phyloP scores from a whole-genome alignment of 2,113 vertebrate genomes.

The Heptranchias perlo region DNA sequence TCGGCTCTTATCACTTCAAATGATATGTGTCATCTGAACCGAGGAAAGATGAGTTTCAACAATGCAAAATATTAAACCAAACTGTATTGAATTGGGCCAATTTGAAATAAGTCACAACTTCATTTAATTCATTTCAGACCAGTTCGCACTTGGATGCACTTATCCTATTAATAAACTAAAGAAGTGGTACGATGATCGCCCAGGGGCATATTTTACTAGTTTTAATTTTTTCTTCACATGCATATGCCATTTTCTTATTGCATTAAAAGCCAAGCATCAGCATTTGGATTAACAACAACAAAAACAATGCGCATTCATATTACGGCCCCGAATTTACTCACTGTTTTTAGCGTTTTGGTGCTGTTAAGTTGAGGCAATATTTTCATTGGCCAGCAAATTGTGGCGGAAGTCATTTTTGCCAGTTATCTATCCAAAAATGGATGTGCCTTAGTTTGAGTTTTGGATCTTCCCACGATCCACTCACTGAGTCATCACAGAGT shows the following conservation, averaged over 20 bases:
- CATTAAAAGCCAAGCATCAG: background rate
- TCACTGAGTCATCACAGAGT: background rate
- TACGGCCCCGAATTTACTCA: background rate
- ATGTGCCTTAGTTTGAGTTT: background rate
- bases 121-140: background rate
- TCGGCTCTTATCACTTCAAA: background rate
- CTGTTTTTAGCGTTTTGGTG: background rate
- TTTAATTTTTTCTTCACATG: background rate
- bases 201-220: background rate
- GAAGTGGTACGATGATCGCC: background rate
- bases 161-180: conserved; percentile 15
- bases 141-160: background rate
- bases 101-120: conserved; percentile 16
- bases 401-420: background rate
- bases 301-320: background rate
- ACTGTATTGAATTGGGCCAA: background rate
- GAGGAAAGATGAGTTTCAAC: background rate
- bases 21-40: background rate
- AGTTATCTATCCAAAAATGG: background rate
- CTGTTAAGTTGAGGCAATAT: background rate
- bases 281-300: background rate
- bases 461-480: background rate
- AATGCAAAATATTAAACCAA: background rate
- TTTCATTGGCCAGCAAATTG: background rate
- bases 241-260: background rate